phyloP scores from a whole-genome alignment of 2,113 vertebrate species.

The Eidolon helvum region DNA sequence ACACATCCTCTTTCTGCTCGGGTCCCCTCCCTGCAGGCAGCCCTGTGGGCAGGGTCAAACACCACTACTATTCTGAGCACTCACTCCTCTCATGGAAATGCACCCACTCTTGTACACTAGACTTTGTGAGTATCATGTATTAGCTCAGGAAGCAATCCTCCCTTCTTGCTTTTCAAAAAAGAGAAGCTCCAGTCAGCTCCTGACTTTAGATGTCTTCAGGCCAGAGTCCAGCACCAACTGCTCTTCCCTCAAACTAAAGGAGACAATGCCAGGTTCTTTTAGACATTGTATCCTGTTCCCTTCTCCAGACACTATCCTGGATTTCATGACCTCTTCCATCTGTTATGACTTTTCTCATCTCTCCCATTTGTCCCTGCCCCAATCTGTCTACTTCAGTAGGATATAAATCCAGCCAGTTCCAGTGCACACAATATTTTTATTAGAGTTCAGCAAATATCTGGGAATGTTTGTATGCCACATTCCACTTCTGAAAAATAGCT shows the following conservation, averaged over 20 bases:
- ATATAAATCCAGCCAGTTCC: neutral
- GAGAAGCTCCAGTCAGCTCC: neutral
- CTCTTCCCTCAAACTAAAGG: neutral
- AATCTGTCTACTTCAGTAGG: neutral
- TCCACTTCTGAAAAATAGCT: neutral
- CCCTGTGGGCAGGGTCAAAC: neutral
- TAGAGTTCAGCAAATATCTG: neutral
- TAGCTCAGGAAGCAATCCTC: neutral
- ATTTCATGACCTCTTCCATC: neutral
- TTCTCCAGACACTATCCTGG: neutral
- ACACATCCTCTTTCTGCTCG: neutral
- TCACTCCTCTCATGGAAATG: neutral
- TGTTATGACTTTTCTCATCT: neutral
- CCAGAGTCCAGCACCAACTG: neutral
- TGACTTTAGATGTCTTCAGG: neutral
- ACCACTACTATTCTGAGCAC: neutral
- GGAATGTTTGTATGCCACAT: neutral
- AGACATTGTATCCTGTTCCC: neutral
- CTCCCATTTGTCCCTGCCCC: neutral
- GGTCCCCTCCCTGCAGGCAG: neutral
- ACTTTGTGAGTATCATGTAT: neutral
- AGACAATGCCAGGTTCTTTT: neutral
- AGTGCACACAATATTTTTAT: neutral
- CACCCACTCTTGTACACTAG: too few relatives aligned
- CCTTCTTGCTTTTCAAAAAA: neutral